Evolutionary conservation across 2,888 invertebrate genomes (phyloP).

Genomic region (Acanthopleura granulata): DNA sequence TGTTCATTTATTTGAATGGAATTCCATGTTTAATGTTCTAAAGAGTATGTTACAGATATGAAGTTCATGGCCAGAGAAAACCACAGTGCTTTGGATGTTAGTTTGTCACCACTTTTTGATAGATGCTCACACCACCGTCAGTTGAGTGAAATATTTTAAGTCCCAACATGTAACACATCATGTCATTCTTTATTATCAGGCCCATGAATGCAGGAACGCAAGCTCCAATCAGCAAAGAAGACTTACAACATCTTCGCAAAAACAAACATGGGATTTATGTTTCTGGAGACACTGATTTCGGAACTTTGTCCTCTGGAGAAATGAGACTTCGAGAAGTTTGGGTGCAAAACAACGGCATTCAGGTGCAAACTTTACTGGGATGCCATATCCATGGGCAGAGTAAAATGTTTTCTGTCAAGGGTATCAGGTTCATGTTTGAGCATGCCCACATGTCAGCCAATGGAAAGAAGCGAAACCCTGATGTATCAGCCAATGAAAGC

Average conservation of each 20-base stretch:
- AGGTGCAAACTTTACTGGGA: conserved; percentile 30
- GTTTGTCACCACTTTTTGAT: no score
- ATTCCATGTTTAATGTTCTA: no score
- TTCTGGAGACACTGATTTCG: conserved; percentile 38
- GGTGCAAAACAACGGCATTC: conserved; percentile 38
- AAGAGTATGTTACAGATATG: no score
- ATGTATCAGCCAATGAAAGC: conserved; percentile 22
- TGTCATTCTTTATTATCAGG: not conserved
- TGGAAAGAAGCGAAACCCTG: conserved; percentile 4
- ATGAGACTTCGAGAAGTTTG: conserved; percentile 35
- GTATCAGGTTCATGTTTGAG: conserved; percentile 28
- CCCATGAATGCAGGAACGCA: not conserved
- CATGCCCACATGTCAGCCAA: not conserved
- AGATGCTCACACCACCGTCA: no score
- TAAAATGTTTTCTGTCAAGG: conserved; percentile 24
- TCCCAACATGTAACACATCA: no score
- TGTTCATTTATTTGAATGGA: no score
- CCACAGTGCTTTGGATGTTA: no score
- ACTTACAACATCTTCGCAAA: conserved; percentile 32
- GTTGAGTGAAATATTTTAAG: no score
- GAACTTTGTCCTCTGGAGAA: conserved; percentile 31
- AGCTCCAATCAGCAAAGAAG: not conserved
- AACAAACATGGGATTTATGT: conserved; percentile 43
- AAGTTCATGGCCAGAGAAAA: no score
- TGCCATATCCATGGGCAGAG: conserved; percentile 25